Percentiles rank a stretch among this genome's conserved stretches.
These are phyloP conservation scores for Sciurus carolinensis DNA, from an alignment of 2,797 vertebrate species.

Conservation along the genomic window DNA sequence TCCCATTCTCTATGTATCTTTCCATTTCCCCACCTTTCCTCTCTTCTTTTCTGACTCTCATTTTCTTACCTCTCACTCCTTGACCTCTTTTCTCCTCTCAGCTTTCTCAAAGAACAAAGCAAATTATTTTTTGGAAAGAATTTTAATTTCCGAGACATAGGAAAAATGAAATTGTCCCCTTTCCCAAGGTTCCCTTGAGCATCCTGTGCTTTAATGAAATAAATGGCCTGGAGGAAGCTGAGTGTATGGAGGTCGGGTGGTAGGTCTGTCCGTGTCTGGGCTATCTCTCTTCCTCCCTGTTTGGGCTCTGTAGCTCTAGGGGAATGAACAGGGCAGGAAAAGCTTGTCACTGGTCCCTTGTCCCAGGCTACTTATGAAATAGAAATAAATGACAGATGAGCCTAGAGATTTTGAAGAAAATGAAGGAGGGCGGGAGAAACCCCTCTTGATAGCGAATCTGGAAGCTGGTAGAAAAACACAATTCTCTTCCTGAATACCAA, in stretches of 20 bases:
- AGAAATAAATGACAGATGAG: constrained; percentile 84
- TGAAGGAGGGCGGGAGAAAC: constrained; percentile 59
- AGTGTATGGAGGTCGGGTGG: neutral
- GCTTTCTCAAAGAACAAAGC: constrained; percentile 73
- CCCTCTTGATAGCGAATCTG: constrained; percentile 75
- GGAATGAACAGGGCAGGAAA: neutral
- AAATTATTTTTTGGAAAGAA: constrained; percentile 54
- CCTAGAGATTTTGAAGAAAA: constrained; percentile 67
- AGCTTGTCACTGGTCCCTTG: neutral
- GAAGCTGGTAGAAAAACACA: constrained; percentile 20
- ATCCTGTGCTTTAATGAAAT: constrained; percentile 73
- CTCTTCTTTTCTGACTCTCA: constrained; percentile 14
- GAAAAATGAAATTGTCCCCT: constrained; percentile 69
- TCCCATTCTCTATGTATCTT: neutral
- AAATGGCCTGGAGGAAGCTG: constrained; percentile 75
- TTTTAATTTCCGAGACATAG: constrained; percentile 79
- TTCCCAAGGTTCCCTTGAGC: constrained; percentile 60
- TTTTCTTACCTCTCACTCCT: constrained; percentile 64
- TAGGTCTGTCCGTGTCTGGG: neutral
- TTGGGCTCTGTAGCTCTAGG: neutral
- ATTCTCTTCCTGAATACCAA: constrained; percentile 45
- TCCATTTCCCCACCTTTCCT: neutral
- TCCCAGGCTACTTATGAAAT: constrained; percentile 69
- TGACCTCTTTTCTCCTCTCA: constrained; percentile 72
- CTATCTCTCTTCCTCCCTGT: neutral